These are phyloP conservation scores for Pseudorectes ferrugineus DNA, from an alignment of 2,113 vertebrate species.

Conservation along the genomic window DNA sequence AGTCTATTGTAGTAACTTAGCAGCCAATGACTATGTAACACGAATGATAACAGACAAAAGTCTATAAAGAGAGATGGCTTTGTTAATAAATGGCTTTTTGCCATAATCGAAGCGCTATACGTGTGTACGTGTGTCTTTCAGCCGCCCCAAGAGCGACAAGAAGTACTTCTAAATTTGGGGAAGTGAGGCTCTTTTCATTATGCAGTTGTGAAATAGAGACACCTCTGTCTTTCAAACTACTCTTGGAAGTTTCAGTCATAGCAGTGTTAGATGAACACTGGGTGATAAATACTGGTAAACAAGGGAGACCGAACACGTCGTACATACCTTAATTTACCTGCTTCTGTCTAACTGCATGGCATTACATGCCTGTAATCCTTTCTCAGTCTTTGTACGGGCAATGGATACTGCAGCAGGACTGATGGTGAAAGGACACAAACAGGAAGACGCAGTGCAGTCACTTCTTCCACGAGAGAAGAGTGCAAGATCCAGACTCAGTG, in stretches of 20 bases:
- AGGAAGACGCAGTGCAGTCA: background rate
- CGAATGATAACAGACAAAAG: too few relatives aligned
- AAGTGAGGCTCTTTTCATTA: background rate
- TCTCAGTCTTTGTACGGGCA: background rate
- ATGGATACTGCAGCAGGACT: background rate
- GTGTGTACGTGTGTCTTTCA: too few relatives aligned
- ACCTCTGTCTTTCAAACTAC: background rate
- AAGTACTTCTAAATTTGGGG: background rate
- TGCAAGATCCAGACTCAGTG: background rate
- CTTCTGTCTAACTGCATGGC: background rate
- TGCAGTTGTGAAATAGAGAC: background rate
- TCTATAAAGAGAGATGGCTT: too few relatives aligned
- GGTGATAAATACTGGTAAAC: background rate
- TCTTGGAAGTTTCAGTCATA: background rate
- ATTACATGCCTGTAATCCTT: background rate
- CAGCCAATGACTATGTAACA: too few relatives aligned
- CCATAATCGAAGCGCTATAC: too few relatives aligned
- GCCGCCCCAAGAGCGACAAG: background rate
- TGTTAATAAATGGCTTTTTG: too few relatives aligned
- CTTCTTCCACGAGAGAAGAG: background rate
- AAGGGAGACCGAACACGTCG: background rate
- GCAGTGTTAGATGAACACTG: background rate
- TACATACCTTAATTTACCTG: background rate
- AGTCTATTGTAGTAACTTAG: too few relatives aligned
- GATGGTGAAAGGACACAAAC: background rate